These are phyloP conservation scores for Peromyscus melanophrys DNA, from an alignment of 2,797 vertebrate genomes.

Conservation along the genomic window DNA sequence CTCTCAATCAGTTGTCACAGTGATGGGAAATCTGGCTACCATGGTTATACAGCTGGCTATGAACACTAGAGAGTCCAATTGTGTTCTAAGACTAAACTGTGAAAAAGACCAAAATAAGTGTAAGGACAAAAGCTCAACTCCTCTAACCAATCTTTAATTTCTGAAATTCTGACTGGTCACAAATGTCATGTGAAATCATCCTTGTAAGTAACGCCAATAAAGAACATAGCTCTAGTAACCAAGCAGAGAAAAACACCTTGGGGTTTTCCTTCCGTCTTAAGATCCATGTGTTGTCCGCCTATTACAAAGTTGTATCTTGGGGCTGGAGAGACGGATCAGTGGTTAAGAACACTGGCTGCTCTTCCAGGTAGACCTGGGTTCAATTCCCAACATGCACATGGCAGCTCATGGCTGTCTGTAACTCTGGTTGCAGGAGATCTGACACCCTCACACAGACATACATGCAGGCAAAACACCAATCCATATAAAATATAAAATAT, in stretches of 20 bases:
- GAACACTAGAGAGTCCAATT: neutral
- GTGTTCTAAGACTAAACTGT: neutral
- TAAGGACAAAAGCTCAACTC: neutral
- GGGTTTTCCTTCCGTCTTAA: neutral
- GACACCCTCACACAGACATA: neutral
- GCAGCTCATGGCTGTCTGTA: neutral
- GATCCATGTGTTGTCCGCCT: neutral
- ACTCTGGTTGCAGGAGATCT: neutral
- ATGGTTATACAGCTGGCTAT: neutral
- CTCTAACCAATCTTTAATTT: neutral
- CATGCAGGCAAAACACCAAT: neutral
- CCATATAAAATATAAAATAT: neutral
- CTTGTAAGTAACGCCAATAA: slow-evolving; percentile 45
- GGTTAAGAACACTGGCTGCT: neutral
- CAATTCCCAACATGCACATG: neutral
- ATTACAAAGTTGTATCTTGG: neutral
- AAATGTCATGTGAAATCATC: slow-evolving; percentile 1
- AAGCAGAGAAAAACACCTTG: neutral
- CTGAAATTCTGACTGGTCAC: slow-evolving; percentile 21
- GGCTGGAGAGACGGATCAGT: neutral
- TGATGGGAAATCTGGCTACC: neutral
- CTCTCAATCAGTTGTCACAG: neutral
- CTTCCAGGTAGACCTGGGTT: neutral
- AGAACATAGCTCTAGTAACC: neutral
- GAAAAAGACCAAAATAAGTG: neutral